phyloP scores from a whole-genome alignment of 2,888 invertebrate genomes.

The Drosophila fungiperda region DNA sequence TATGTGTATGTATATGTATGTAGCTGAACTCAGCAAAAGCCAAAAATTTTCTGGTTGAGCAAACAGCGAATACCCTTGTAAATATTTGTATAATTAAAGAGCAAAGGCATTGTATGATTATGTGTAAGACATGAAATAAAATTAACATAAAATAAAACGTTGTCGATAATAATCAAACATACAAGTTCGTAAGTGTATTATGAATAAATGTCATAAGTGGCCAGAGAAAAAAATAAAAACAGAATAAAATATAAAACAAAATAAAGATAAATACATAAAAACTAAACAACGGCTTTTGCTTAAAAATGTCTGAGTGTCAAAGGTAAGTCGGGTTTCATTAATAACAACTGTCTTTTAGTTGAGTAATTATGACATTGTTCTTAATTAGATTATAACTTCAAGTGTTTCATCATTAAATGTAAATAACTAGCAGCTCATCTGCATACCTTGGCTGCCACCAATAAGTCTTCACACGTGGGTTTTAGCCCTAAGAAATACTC shows the following conservation, averaged over 20 bases:
- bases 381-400: not conserved
- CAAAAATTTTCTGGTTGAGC: constrained; percentile 18
- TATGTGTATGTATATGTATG: not conserved
- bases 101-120: constrained; percentile 49
- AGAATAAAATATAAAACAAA: constrained; percentile 3
- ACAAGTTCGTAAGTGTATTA: constrained; percentile 51
- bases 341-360: not conserved
- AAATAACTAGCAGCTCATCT: constrained; percentile 9
- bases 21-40: constrained; percentile 24
- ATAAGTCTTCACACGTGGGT: constrained; percentile 22
- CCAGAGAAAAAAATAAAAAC: constrained; percentile 16
- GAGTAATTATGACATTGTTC: not conserved
- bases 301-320: not conserved
- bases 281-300: not conserved
- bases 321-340: constrained; percentile 4
- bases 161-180: constrained; percentile 59
- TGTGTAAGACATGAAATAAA: constrained; percentile 52
- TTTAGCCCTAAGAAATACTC: constrained; percentile 13
- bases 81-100: constrained; percentile 69
- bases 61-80: constrained; percentile 50
- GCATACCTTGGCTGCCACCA: constrained; percentile 15
- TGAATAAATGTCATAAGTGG: constrained; percentile 43
- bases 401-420: too few species aligned
- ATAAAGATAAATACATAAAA: constrained; percentile 24
- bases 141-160: constrained; percentile 49